Conservation (phyloP, 2,797 vertebrate species). For the Chaunax sp. region DNA sequence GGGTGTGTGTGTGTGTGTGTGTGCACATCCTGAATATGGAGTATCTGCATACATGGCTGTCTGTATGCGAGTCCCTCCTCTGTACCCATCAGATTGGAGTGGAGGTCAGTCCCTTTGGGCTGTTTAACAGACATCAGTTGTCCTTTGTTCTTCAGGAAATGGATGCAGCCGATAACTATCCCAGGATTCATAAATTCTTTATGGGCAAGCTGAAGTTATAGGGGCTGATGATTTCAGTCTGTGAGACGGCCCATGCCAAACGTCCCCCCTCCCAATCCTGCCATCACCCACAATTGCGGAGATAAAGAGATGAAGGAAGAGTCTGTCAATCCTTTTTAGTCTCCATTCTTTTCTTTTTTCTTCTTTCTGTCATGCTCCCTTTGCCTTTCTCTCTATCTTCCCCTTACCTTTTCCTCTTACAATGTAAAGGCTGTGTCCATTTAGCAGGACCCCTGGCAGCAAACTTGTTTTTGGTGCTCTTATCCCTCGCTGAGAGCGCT, state of each 20-base stretch:
- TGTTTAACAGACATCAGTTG: slow-evolving; percentile 90
- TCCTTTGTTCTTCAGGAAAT: slow-evolving; percentile 89
- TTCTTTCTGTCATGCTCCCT: slow-evolving; percentile 5
- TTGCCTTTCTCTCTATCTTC: slow-evolving; percentile 24
- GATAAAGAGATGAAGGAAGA: slow-evolving; percentile 69
- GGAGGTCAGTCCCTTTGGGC: slow-evolving; percentile 90
- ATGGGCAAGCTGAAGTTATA: slow-evolving; percentile 85
- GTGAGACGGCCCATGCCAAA: slow-evolving; percentile 75
- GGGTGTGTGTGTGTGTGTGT: not conserved
- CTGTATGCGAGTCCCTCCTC: slow-evolving; percentile 40
- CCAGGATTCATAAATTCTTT: slow-evolving; percentile 90
- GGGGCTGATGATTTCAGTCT: slow-evolving; percentile 84
- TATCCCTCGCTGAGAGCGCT: slow-evolving; percentile 34
- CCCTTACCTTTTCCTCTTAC: slow-evolving; percentile 18
- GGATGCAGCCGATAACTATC: slow-evolving; percentile 92
- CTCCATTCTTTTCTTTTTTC: slow-evolving; percentile 17
- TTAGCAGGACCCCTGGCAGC: slow-evolving; percentile 45
- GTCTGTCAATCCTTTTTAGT: slow-evolving; percentile 38
- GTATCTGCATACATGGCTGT: slow-evolving; percentile 10
- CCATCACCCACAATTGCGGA: slow-evolving; percentile 52
- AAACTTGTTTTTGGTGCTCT: slow-evolving; percentile 44
- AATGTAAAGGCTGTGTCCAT: slow-evolving; percentile 57
- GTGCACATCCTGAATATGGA: slow-evolving; percentile 15
- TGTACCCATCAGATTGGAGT: slow-evolving; percentile 80
- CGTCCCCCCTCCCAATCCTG: slow-evolving; percentile 35